phyloP scores from a whole-genome alignment of 2,113 vertebrate genomes.

The Neogale vison region DNA sequence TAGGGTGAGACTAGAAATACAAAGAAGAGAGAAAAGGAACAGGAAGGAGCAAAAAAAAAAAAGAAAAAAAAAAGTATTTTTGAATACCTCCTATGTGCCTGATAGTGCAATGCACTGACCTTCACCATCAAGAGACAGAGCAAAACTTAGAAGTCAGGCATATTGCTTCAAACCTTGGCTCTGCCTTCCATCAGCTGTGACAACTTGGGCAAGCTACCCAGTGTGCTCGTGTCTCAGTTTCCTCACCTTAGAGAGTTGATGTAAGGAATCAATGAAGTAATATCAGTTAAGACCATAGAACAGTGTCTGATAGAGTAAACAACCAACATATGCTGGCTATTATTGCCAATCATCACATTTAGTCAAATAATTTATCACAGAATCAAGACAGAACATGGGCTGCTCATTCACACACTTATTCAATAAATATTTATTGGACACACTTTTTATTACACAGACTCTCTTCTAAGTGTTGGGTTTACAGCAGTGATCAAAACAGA shows the following conservation, averaged over 20 bases:
- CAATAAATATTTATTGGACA: not conserved
- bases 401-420: not conserved
- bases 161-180: not conserved
- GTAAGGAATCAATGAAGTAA: not conserved
- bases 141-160: not conserved
- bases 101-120: not conserved
- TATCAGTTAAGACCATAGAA: not conserved
- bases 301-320: not conserved
- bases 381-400: not conserved
- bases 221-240: not conserved
- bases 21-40: not conserved
- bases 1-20: not conserved
- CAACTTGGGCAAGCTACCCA: not conserved
- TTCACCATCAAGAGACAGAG: not conserved
- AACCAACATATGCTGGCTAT: not conserved
- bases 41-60: not conserved
- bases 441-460: not conserved
- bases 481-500: not conserved
- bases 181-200: not conserved
- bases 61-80: not conserved
- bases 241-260: not conserved
- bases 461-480: not conserved
- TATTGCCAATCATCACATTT: not conserved
- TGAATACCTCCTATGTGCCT: not conserved
- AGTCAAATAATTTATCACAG: not conserved